Evolutionary conservation across 2,113 vertebrate species (phyloP).

Genomic region (Otocyon megalotis): DNA sequence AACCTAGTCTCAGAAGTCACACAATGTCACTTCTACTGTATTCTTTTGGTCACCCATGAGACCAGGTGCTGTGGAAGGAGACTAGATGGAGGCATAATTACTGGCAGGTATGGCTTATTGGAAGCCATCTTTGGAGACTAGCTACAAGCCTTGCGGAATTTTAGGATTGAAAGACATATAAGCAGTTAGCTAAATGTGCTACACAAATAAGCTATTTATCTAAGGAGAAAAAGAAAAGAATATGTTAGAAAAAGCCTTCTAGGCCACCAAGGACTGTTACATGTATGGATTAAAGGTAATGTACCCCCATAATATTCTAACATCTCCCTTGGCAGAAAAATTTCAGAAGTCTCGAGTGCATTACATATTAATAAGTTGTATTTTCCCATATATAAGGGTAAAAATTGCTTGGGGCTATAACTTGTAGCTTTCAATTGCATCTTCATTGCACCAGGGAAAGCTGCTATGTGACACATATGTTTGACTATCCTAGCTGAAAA

Average conservation of each 20-base stretch:
- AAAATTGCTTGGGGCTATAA: conserved; percentile 81
- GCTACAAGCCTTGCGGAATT: not conserved
- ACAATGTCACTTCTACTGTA: not conserved
- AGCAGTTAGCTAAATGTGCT: not conserved
- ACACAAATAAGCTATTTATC: conserved; percentile 41
- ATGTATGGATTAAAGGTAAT: conserved; percentile 57
- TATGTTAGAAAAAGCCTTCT: conserved; percentile 34
- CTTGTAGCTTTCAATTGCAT: conserved; percentile 86
- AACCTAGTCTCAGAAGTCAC: not conserved
- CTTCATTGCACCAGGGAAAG: conserved; percentile 85
- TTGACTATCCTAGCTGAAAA: conserved; percentile 87
- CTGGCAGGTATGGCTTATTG: not conserved
- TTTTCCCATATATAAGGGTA: conserved; percentile 79
- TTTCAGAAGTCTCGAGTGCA: conserved; percentile 34
- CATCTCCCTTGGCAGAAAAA: conserved; percentile 49
- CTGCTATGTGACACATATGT: conserved; percentile 82
- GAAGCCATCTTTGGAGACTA: not conserved
- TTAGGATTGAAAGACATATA: not conserved
- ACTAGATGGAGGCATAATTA: not conserved
- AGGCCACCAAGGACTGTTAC: conserved; percentile 54
- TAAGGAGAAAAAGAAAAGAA: not conserved
- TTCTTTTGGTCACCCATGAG: not conserved
- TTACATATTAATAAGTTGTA: conserved; percentile 82
- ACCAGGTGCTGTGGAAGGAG: not conserved
- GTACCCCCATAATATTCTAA: conserved; percentile 38